Conservation (phyloP, 2,797 vertebrate genomes). For the Eulemur coronatus region DNA sequence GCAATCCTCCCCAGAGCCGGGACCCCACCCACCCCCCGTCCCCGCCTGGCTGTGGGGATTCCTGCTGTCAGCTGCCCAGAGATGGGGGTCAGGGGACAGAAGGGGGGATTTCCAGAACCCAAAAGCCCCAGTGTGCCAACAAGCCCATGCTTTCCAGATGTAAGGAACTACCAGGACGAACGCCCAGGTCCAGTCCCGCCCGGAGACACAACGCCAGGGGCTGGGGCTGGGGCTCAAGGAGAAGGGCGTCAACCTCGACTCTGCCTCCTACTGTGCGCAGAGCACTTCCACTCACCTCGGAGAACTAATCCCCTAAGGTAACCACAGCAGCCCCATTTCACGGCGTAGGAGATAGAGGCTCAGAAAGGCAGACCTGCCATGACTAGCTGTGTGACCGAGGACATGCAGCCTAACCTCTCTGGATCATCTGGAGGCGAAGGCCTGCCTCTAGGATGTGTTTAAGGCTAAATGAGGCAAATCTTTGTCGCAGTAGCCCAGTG, state of each 20-base stretch:
- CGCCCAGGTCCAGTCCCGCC: neutral
- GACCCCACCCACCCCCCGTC: neutral
- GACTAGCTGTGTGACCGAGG: neutral
- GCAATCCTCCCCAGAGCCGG: neutral
- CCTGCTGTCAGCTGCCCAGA: neutral
- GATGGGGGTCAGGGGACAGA: too few relatives aligned
- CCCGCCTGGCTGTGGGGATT: neutral
- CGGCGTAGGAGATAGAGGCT: neutral
- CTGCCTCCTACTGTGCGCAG: rapidly evolving
- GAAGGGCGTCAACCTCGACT: neutral
- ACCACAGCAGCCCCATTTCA: neutral
- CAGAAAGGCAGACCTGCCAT: neutral
- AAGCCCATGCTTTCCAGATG: neutral
- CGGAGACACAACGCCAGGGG: neutral
- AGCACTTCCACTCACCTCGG: neutral
- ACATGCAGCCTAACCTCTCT: neutral
- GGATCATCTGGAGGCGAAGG: neutral
- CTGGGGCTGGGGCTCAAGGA: too few relatives aligned
- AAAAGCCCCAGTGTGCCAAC: neutral
- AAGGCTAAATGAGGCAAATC: neutral
- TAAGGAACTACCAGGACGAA: neutral
- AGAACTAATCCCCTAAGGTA: neutral
- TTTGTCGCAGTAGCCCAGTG: neutral
- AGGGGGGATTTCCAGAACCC: neutral
- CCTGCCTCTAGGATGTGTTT: neutral